Evolutionary conservation across 2,797 vertebrate genomes (phyloP).

Genomic region (Salmo trutta): DNA sequence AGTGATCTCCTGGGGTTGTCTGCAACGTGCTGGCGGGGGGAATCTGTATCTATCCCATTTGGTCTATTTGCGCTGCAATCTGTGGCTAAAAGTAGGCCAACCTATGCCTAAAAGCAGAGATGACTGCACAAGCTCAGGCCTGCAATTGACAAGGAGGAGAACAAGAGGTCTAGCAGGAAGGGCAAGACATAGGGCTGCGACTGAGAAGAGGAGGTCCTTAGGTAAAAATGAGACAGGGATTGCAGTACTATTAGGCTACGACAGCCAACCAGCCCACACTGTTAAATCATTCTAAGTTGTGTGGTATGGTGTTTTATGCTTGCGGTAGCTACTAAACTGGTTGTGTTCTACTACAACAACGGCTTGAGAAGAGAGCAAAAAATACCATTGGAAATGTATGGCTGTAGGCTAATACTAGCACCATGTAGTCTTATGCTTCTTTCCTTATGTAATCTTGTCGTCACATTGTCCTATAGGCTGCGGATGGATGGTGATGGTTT

Average conservation of each 20-base stretch:
- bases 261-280: not conserved
- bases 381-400: not conserved
- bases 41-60: constrained; percentile 61
- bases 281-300: not conserved
- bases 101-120: constrained; percentile 49
- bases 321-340: not conserved
- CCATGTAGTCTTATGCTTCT: not conserved
- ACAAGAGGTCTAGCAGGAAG: constrained; percentile 37
- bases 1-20: constrained; percentile 51
- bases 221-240: not conserved
- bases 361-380: not conserved
- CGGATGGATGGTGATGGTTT: constrained; percentile 30
- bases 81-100: constrained; percentile 54
- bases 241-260: not conserved
- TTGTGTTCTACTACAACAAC: not conserved
- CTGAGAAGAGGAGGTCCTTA: constrained; percentile 6
- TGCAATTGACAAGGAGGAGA: constrained; percentile 49
- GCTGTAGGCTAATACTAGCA: not conserved
- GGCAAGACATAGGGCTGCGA: constrained; percentile 22
- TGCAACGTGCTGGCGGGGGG: constrained; percentile 36
- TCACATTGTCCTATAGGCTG: not conserved
- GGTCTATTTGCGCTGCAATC: constrained; percentile 53
- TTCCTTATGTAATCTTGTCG: not conserved
- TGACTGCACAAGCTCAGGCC: constrained; percentile 30
- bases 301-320: not conserved